Evolutionary conservation across 2,888 invertebrate genomes (phyloP), one percentile per base, ranked within the genome.

Genomic region (Isoperla grammatica): DNA sequence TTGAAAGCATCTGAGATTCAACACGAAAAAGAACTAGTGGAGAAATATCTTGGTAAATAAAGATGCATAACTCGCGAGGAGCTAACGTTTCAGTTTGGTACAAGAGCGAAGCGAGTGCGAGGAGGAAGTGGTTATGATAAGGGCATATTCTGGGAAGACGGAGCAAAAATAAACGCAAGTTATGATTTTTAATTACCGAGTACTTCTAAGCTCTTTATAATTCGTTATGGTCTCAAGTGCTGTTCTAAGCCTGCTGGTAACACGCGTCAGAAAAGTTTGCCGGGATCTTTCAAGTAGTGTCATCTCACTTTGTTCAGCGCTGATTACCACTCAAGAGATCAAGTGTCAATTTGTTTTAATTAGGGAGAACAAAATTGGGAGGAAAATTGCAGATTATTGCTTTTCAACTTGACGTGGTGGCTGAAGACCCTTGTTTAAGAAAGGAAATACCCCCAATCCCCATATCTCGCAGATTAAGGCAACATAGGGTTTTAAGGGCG

Each of bases 341-440:
- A 62, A 62, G 62, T 62, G 60, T 60, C 62, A 62, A 60, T 62
- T 62, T 62, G 60, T 46, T 55, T 54, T 62, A 62, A 62, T 62
- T 62, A 62, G 60, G 15, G 45, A 56, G 19, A 46, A 42, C 54
- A 42, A 60, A 62, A 57, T 60, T 60, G 60, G 60, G 60, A 57
- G 60, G 53, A 60, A 55, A 53, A 57, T 57, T 56, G 35, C 22
- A 60, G 62, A 62, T 60, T 60, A 62, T 60, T 62, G 62, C 57
- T 49, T 50, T 20, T 13, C 39, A 39, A 37, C 55, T 3, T 4
- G n/a, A 23, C 48, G 23, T 2, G 9, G 5, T 23, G 15, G 29
- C 22, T 15, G 20, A 22, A 49, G 29, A 23, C 29, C 49, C 13
- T 15, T 29, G 29, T 29, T 29, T 29, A 29, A 29, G 29, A 29